Percentiles rank a stretch among this genome's conserved stretches.
Evolutionary conservation across 2,888 invertebrate genomes (phyloP).

Genomic region (Folsomia manolachei): DNA sequence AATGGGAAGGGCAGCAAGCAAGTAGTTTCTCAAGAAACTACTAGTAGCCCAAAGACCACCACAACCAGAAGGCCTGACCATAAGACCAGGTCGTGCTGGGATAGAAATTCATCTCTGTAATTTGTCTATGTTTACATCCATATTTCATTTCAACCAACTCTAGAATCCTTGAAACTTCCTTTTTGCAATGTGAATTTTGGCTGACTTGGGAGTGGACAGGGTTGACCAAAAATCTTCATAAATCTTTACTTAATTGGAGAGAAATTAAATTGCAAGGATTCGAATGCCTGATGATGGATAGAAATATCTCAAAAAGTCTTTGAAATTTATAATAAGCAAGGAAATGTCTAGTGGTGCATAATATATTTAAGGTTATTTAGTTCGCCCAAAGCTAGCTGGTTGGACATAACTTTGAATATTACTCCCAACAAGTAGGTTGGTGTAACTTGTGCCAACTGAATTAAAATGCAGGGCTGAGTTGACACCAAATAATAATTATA

Average conservation of each 20-base stretch:
- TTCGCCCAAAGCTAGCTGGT: no score
- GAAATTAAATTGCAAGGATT: no score
- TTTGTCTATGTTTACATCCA: no score
- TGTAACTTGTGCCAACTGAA: not conserved
- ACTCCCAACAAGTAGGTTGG: not conserved
- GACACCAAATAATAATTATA: conserved; percentile 4
- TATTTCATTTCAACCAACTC: no score
- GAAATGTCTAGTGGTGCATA: not conserved
- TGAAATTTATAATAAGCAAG: not conserved
- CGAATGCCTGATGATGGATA: not conserved
- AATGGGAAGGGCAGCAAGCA: not conserved
- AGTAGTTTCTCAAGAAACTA: not conserved
- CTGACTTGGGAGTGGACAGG: no score
- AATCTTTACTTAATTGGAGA: no score
- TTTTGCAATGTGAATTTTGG: not conserved
- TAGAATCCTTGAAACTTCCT: not conserved
- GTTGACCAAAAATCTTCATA: no score
- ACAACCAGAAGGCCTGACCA: not conserved
- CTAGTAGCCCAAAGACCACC: not conserved
- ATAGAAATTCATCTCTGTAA: not conserved
- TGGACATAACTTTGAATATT: not conserved
- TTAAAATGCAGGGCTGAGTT: not conserved
- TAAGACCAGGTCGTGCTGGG: not conserved
- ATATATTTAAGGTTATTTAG: no score
- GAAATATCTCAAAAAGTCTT: not conserved